Percentiles rank a stretch among this genome's conserved stretches.
phyloP scores from a whole-genome alignment of 2,797 vertebrate genomes.

The Argyrosomus regius region DNA sequence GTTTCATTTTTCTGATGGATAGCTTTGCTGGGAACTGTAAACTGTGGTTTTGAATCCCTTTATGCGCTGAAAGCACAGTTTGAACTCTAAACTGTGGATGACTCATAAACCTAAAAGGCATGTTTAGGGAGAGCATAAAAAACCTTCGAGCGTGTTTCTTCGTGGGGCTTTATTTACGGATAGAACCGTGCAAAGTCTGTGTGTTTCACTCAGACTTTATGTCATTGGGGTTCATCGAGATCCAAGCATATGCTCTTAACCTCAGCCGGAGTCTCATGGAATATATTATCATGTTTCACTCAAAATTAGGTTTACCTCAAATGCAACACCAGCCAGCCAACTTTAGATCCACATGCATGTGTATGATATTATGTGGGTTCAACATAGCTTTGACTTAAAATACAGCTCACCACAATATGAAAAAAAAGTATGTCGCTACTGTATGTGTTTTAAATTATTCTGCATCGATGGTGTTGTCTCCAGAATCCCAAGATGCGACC shows the following conservation, averaged over 20 bases:
- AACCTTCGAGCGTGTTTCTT: conserved; percentile 39
- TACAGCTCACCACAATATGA: conserved; percentile 59
- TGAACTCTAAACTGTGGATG: conserved; percentile 53
- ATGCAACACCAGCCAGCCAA: conserved; percentile 69
- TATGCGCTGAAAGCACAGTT: conserved; percentile 50
- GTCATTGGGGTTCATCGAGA: conserved; percentile 47
- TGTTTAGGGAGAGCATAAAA: conserved; percentile 49
- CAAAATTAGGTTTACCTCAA: conserved; percentile 74
- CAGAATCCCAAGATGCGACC: conserved; percentile 14
- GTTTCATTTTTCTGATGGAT: conserved; percentile 61
- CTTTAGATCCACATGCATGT: conserved; percentile 70
- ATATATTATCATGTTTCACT: conserved; percentile 77
- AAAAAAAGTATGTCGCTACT: conserved; percentile 61
- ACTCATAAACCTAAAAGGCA: conserved; percentile 56
- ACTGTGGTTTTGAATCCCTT: conserved; percentile 59
- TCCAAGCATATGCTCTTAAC: conserved; percentile 71
- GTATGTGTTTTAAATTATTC: conserved; percentile 72
- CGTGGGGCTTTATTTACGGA: conserved; percentile 58
- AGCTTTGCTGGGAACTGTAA: conserved; percentile 62
- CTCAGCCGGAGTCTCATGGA: conserved; percentile 66
- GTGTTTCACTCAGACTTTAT: conserved; percentile 52
- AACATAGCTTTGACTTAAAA: conserved; percentile 66
- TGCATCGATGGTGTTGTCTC: conserved; percentile 24
- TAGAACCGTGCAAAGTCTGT: conserved; percentile 17
- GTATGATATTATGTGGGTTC: conserved; percentile 74